Conservation (phyloP, 2,113 vertebrate genomes). For the Myrmecobius fasciatus region DNA sequence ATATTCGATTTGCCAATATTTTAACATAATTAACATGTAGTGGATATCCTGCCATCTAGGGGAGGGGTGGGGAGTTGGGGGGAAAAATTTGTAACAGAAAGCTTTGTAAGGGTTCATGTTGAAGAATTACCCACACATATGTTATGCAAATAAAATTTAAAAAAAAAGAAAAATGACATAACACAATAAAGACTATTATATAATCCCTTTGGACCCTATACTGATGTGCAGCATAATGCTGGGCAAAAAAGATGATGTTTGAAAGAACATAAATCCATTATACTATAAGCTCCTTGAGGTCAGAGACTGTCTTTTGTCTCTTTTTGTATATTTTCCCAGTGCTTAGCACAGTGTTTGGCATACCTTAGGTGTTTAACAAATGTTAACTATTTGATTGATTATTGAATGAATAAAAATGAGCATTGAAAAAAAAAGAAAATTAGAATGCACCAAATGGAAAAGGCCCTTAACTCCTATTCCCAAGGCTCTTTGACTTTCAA, state of each 20-base stretch:
- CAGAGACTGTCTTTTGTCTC: neutral
- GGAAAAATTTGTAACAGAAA: no score
- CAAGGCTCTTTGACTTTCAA: neutral
- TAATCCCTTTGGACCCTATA: neutral
- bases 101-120: no score
- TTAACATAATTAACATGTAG: no score
- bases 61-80: no score
- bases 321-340: neutral
- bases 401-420: neutral
- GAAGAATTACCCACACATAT: no score
- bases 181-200: neutral
- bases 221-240: neutral
- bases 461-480: neutral
- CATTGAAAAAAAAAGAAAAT: no score
- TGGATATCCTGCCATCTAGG: no score
- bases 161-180: no score
- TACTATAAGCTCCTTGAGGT: neutral
- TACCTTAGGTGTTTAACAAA: neutral
- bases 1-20: no score
- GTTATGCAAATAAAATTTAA: no score
- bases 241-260: neutral
- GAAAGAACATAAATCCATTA: neutral
- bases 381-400: neutral
- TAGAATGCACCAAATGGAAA: no score
- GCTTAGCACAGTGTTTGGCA: neutral